Evolutionary conservation across 2,888 invertebrate genomes (phyloP).

Genomic region (Thysanoteuthis rhombus): DNA sequence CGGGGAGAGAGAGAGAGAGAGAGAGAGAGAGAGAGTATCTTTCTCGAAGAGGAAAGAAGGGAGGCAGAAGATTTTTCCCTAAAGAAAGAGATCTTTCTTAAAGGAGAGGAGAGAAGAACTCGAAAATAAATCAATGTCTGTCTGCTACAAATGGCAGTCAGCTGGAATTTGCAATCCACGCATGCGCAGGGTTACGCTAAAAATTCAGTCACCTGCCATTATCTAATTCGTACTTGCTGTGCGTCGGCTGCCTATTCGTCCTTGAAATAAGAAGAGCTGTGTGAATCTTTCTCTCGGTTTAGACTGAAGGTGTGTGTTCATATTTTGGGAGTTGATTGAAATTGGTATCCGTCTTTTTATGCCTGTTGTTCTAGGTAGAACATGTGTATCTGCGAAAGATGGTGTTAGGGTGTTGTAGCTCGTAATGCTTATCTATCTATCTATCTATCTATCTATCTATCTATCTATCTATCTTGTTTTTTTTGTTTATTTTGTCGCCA

Average conservation of each 20-base stretch:
- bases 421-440: neutral
- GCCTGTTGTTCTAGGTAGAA: neutral
- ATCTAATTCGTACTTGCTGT: neutral
- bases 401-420: neutral
- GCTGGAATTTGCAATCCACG: neutral
- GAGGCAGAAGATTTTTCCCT: too few species aligned
- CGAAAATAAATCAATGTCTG: neutral
- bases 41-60: too few species aligned
- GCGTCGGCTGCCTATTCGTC: neutral
- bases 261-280: neutral
- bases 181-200: neutral
- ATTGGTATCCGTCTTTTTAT: neutral
- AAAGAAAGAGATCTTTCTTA: too few species aligned
- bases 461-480: neutral
- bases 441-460: neutral
- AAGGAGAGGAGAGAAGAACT: too few species aligned
- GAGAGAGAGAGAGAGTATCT: too few species aligned
- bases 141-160: neutral
- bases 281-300: too few species aligned
- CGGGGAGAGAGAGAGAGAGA: too few species aligned
- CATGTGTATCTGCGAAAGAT: rapidly evolving
- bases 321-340: neutral
- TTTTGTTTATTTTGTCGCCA: too few species aligned
- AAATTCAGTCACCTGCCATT: neutral
- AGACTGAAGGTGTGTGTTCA: neutral